These are phyloP conservation scores for Drosophila equinoxialis DNA, from an alignment of 1,140 invertebrate genomes.

Conservation along the genomic window DNA sequence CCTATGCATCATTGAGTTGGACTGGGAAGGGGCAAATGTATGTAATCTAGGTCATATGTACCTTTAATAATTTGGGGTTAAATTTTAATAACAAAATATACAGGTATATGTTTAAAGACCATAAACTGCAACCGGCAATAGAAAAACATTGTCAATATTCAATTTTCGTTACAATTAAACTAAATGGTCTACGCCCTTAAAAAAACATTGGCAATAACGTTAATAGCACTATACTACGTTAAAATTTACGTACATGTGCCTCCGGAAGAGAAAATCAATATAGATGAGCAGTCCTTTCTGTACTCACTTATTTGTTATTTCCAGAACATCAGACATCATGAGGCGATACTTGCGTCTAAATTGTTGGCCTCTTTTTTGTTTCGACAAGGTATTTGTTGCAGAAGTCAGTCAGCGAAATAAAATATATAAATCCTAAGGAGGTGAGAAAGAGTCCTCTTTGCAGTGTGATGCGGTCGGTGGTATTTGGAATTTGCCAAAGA, in stretches of 20 bases:
- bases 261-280: slow-evolving; percentile 42
- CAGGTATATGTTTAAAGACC: too few relatives aligned
- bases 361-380: slow-evolving; percentile 84
- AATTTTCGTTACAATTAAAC: too few relatives aligned
- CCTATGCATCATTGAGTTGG: too few relatives aligned
- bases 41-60: not conserved
- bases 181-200: too few relatives aligned
- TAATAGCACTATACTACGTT: not conserved
- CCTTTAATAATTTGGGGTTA: too few relatives aligned
- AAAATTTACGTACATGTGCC: not conserved
- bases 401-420: slow-evolving; percentile 86
- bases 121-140: too few relatives aligned
- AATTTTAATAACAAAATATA: too few relatives aligned
- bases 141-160: too few relatives aligned
- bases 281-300: not conserved
- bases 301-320: slow-evolving; percentile 89
- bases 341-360: slow-evolving; percentile 86
- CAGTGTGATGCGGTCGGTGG: slow-evolving; percentile 84
- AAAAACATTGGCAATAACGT: not conserved
- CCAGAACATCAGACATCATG: slow-evolving; percentile 86
- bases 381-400: slow-evolving; percentile 85
- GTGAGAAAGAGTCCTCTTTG: slow-evolving; percentile 85
- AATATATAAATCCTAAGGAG: slow-evolving; percentile 86
- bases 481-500: slow-evolving; percentile 76
- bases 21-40: not conserved